Conservation (phyloP, 2,797 vertebrate species). For the Acanthornis magna region DNA sequence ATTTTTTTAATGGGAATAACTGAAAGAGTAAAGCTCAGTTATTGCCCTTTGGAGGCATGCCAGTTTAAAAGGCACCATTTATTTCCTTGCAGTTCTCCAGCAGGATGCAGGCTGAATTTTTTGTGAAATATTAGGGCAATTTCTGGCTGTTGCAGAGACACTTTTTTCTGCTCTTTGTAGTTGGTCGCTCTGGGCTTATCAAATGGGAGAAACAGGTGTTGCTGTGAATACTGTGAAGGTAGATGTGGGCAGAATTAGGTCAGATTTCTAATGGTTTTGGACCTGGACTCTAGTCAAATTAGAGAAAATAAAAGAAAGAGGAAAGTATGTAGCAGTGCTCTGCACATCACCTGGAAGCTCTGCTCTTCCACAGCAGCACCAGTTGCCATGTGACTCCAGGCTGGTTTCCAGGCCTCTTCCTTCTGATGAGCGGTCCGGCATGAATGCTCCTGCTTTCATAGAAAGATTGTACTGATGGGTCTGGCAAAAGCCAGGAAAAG, state of each 20-base stretch:
- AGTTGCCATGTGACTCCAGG: not conserved
- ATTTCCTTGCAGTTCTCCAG: not conserved
- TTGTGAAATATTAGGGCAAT: not conserved
- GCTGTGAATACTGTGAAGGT: not conserved
- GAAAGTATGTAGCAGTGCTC: not conserved
- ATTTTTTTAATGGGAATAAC: constrained; percentile 49
- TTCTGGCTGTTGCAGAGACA: not conserved
- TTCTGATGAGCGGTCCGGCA: not conserved
- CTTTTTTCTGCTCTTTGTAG: not conserved
- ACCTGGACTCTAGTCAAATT: not conserved
- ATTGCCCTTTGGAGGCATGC: constrained; percentile 27
- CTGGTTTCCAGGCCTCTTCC: not conserved
- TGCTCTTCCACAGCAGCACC: not conserved
- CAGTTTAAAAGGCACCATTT: not conserved
- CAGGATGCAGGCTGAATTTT: not conserved
- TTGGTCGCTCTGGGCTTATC: not conserved
- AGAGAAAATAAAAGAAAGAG: not conserved
- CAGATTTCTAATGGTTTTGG: not conserved
- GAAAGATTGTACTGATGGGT: not conserved
- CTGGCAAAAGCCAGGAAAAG: not conserved
- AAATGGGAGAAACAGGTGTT: not conserved
- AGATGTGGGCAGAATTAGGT: not conserved
- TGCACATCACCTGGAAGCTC: not conserved
- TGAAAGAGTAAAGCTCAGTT: constrained; percentile 46
- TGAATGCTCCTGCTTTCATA: not conserved